Conservation (phyloP, 2,888 invertebrate genomes). For the Drosophila prostipennis region DNA sequence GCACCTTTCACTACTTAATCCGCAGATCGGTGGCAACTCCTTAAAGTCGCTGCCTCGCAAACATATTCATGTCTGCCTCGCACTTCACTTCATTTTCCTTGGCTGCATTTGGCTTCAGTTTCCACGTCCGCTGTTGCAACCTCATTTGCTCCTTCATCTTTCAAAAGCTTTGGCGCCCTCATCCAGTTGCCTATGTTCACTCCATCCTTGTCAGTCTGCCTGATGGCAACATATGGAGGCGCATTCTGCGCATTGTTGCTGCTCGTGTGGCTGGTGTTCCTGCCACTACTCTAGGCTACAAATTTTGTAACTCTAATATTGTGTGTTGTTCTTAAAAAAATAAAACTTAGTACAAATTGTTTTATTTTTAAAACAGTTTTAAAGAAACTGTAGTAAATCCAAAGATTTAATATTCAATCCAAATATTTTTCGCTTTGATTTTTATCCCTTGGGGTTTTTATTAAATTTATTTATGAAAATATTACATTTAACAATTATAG, state of each 20-base stretch:
- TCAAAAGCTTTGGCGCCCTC: slow-evolving; percentile 26
- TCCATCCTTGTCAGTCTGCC: slow-evolving; percentile 66
- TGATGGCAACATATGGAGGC: slow-evolving; percentile 41
- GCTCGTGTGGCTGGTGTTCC: slow-evolving; percentile 16
- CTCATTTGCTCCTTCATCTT: slow-evolving; percentile 47
- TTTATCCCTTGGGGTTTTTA: too few relatives aligned
- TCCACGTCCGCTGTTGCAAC: slow-evolving; percentile 36
- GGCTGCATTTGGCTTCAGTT: slow-evolving; percentile 22
- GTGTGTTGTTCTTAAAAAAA: background rate
- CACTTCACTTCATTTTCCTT: slow-evolving; percentile 36
- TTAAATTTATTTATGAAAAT: too few relatives aligned
- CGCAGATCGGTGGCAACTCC: slow-evolving; percentile 28
- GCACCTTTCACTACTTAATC: slow-evolving; percentile 8
- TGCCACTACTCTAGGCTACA: slow-evolving; percentile 18
- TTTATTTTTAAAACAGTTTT: background rate
- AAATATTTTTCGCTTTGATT: too few relatives aligned
- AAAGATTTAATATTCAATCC: too few relatives aligned
- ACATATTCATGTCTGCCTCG: slow-evolving; percentile 29
- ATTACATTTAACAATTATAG: too few relatives aligned
- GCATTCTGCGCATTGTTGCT: slow-evolving; percentile 19
- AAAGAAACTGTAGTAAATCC: too few relatives aligned
- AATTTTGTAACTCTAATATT: too few relatives aligned
- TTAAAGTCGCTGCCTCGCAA: slow-evolving; percentile 10
- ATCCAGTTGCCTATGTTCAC: slow-evolving; percentile 38
- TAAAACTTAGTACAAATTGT: too few relatives aligned